These are phyloP conservation scores for Athetis lepigone DNA, from an alignment of 2,888 invertebrate species.

Conservation along the genomic window DNA sequence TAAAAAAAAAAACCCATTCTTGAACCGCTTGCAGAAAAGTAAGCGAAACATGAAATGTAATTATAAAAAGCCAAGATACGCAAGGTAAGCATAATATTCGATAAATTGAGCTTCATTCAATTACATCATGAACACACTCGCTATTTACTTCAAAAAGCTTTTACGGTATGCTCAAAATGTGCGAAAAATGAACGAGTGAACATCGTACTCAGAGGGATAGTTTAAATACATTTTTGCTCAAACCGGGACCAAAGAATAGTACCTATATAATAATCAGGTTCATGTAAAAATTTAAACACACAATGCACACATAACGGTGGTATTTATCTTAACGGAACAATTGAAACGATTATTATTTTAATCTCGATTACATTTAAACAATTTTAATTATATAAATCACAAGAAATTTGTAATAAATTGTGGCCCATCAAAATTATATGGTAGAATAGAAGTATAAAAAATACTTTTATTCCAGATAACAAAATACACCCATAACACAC, in stretches of 20 bases:
- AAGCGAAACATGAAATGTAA: constrained; percentile 31
- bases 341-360: too few relatives aligned
- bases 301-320: too few relatives aligned
- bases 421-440: too few relatives aligned
- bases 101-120: constrained; percentile 45
- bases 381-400: too few relatives aligned
- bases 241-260: not conserved
- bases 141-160: constrained; percentile 60
- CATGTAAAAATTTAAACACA: not conserved
- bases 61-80: constrained; percentile 15
- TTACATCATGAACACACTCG: constrained; percentile 31
- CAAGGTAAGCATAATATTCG: constrained; percentile 21
- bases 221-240: constrained; percentile 47
- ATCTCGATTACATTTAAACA: too few relatives aligned
- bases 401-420: too few relatives aligned
- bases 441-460: too few relatives aligned
- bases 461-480: too few relatives aligned
- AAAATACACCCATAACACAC: too few relatives aligned
- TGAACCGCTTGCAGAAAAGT: not conserved
- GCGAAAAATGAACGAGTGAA: constrained; percentile 49
- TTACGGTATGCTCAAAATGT: constrained; percentile 44
- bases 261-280: not conserved
- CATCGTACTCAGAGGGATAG: constrained; percentile 37
- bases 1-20: constrained; percentile 13
- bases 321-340: too few relatives aligned